Conservation (phyloP, 2,113 vertebrate genomes). For the Actenoides hombroni region DNA sequence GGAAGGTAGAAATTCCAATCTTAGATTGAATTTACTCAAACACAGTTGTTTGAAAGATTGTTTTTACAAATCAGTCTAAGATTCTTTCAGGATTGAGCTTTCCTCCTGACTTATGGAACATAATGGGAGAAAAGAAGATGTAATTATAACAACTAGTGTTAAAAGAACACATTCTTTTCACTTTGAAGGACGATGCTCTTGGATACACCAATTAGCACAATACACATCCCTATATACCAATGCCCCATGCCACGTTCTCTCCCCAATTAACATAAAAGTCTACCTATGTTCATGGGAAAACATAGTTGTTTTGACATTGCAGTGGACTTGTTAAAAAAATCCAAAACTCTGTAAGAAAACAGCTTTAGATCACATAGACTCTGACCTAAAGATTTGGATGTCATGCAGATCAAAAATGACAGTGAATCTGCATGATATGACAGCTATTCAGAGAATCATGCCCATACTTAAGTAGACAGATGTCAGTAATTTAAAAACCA, state of each 20-base stretch:
- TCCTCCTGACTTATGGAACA: background rate
- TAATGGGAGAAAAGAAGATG: background rate
- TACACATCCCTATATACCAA: background rate
- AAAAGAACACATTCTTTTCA: background rate
- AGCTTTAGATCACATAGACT: background rate
- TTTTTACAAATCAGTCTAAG: background rate
- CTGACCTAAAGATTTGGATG: background rate
- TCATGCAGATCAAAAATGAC: background rate
- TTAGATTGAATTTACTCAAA: background rate
- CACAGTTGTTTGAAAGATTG: background rate
- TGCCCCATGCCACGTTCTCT: fast-evolving
- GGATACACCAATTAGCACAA: background rate
- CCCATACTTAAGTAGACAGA: background rate
- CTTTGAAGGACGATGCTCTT: background rate
- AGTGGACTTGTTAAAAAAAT: background rate
- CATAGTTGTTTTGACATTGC: background rate
- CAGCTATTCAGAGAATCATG: background rate
- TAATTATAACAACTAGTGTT: background rate
- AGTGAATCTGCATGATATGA: background rate
- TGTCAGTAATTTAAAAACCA: background rate
- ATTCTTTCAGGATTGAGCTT: background rate
- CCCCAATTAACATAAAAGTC: background rate
- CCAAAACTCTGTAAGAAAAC: background rate
- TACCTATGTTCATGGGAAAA: background rate
- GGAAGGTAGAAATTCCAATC: background rate